These are phyloP conservation scores for Acleris emargana DNA, from an alignment of 2,888 invertebrate genomes.

Conservation along the genomic window DNA sequence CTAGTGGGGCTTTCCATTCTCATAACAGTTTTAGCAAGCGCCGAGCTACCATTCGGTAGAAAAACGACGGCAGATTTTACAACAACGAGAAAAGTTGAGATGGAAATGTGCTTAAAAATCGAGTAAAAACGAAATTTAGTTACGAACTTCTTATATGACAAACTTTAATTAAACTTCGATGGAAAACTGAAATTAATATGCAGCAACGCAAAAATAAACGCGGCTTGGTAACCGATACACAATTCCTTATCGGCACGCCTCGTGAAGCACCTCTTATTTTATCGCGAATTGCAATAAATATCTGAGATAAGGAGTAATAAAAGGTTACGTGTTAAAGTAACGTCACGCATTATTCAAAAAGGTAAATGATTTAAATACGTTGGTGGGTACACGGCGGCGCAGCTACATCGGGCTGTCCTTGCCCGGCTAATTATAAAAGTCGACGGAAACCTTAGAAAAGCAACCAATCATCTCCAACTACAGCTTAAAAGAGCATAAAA, in stretches of 20 bases:
- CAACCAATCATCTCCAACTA: not conserved
- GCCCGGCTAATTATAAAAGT: not conserved
- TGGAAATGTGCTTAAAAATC: slow-evolving; percentile 24
- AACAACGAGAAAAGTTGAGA: slow-evolving; percentile 25
- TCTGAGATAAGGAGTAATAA: slow-evolving; percentile 67
- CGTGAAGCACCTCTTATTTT: slow-evolving; percentile 66
- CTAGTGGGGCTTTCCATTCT: slow-evolving; percentile 41
- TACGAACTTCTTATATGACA: not conserved
- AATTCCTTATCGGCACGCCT: slow-evolving; percentile 57
- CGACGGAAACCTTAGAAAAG: slow-evolving; percentile 12
- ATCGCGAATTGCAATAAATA: slow-evolving; percentile 68
- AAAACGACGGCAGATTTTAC: slow-evolving; percentile 22
- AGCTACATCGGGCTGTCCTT: not conserved
- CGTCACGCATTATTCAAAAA: slow-evolving; percentile 47
- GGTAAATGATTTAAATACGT: slow-evolving; percentile 3
- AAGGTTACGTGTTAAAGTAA: slow-evolving; percentile 60
- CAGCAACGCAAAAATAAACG: slow-evolving; percentile 30
- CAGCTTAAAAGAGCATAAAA: not conserved
- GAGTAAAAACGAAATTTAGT: slow-evolving; percentile 15
- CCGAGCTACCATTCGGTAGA: slow-evolving; percentile 14
- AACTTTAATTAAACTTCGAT: slow-evolving; percentile 9
- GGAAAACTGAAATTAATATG: not conserved
- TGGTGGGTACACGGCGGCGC: not conserved
- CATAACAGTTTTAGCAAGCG: slow-evolving; percentile 24
- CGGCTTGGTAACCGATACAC: slow-evolving; percentile 50